Base-by-base conservation (phyloP, 2,113 vertebrate species). In the Neodon shergylaensis region DNA sequence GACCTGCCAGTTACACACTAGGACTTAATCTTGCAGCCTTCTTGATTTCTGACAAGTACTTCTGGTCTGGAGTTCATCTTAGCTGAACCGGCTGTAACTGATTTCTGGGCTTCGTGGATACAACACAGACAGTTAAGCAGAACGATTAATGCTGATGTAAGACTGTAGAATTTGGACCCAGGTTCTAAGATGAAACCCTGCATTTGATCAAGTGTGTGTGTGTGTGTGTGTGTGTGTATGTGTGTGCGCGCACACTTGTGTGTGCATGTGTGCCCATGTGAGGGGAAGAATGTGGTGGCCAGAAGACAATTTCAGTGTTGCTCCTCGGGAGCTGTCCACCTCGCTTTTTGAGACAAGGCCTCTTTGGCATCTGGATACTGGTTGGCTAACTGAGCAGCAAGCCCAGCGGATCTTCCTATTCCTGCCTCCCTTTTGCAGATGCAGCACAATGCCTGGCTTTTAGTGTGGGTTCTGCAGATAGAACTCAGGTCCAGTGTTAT, bases 31-130 rank as follows among this genome's bases (percentile, higher is more conserved):
- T 39, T 88, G 22, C 78, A 73, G 74, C n/a, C 52, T 73, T 49
- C 2, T 26, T 95, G 90, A 83, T 70, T 86, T 81, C 68, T 21
- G 83, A 78, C 9, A 78, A 11, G 63, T 1, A 63, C 14, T 65
- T 91, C 91, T 91, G 74, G 90, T 94, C 39, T 52, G 12, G 49
- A 14, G 49, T 52, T 52, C 73, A 66, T 70, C 82, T 78, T 89
- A 70, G 91, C 58, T 79, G 94, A 82, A 86, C 16, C 74, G 42
- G 54, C 63, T 66, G 33, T 54, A 19, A 85, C 0, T 36, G 90
- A 54, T 63, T 82, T 28, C 78, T 9, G 54, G 68, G 22, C 31
- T 77, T 76, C 58, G 31, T 24, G 7, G 44, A 81, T 74, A 68
- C 2, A 47, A 33, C 44, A 44, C 14, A 44, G 47, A 44, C 31